Percentiles rank a stretch among this genome's conserved stretches.
Conservation (phyloP, 1,140 invertebrate genomes). For the Ctenoplectra terminalis region DNA sequence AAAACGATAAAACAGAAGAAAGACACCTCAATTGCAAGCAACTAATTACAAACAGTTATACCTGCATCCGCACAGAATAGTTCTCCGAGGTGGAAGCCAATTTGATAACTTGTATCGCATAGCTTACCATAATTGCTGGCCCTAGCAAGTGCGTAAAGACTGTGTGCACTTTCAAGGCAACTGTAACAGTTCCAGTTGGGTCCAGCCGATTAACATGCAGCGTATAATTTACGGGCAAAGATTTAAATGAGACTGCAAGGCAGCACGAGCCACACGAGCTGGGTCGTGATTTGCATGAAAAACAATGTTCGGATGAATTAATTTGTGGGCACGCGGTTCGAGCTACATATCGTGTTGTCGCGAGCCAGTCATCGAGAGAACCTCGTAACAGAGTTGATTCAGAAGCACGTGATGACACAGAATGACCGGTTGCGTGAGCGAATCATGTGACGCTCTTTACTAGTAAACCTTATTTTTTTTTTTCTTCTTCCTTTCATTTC, state of each 20-base stretch:
- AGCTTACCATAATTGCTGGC: not conserved
- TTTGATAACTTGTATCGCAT: constrained; percentile 8
- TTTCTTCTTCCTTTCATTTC: not conserved
- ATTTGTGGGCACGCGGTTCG: constrained; percentile 12
- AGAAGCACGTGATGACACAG: constrained; percentile 38
- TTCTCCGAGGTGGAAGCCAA: not conserved
- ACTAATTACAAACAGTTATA: too few species aligned
- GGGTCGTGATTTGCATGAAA: constrained; percentile 33
- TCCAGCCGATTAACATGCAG: not conserved
- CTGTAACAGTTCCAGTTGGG: not conserved
- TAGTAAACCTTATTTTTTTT: too few species aligned
- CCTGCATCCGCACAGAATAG: not conserved
- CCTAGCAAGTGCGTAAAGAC: not conserved
- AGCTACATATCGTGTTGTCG: too few species aligned
- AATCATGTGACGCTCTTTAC: constrained; percentile 37
- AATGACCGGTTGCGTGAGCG: constrained; percentile 38
- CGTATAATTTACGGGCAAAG: constrained; percentile 22
- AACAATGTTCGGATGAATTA: constrained; percentile 31
- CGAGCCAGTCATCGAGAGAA: not conserved
- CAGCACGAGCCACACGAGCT: too few species aligned
- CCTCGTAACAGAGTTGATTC: constrained; percentile 40
- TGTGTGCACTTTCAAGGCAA: constrained; percentile 19
- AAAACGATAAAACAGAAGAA: too few species aligned
- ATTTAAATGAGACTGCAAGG: not conserved
- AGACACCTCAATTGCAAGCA: too few species aligned